These are phyloP conservation scores for Empidonax traillii DNA, from an alignment of 2,113 vertebrate species.

Conservation along the genomic window DNA sequence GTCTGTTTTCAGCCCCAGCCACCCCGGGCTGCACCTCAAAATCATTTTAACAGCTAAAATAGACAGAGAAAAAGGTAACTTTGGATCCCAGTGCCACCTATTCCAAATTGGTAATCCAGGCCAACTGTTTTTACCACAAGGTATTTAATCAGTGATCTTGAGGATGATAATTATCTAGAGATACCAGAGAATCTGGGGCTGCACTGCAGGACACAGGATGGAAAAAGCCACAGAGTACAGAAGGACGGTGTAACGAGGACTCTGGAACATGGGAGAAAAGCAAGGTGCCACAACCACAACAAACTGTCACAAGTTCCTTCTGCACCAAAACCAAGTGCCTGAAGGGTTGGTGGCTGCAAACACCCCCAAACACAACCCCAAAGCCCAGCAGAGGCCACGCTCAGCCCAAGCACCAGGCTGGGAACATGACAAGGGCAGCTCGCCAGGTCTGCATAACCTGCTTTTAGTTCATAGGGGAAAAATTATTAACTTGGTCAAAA, in stretches of 20 bases:
- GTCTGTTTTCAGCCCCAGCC: accelerated
- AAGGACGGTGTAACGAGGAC: neutral
- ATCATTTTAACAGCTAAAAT: neutral
- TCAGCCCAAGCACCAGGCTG: neutral
- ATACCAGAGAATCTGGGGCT: neutral
- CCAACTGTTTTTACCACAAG: neutral
- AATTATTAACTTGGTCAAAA: neutral
- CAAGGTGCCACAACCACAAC: neutral
- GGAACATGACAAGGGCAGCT: neutral
- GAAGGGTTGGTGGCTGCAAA: neutral
- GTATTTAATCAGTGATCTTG: neutral
- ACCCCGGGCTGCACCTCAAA: neutral
- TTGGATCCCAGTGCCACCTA: neutral
- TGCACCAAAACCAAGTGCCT: neutral
- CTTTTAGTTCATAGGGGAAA: neutral
- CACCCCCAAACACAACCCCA: neutral
- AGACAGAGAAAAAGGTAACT: neutral
- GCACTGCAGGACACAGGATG: accelerated
- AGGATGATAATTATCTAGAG: neutral
- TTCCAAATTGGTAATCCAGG: neutral
- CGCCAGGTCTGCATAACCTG: neutral
- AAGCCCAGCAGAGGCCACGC: accelerated
- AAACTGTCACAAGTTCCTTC: neutral
- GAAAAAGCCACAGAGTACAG: neutral
- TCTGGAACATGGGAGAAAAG: neutral